A percentile compares a stretch with the other conserved stretches of the same genome.
These are phyloP conservation scores for Amiota minor DNA, from an alignment of 2,888 invertebrate species.

Conservation along the genomic window DNA sequence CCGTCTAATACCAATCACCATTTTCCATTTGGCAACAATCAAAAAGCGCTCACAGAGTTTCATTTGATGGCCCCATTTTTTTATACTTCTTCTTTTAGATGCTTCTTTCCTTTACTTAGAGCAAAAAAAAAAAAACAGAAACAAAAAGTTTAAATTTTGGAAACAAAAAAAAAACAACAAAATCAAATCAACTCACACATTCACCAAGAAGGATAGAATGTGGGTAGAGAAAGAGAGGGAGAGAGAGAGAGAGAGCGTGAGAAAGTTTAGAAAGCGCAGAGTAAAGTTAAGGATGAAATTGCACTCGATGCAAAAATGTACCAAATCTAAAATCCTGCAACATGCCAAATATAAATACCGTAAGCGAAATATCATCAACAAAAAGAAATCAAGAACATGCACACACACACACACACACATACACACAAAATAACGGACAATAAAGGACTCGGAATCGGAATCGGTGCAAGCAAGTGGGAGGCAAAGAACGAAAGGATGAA, in stretches of 20 bases:
- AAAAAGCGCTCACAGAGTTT: constrained; percentile 1
- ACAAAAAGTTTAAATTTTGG: constrained; percentile 37
- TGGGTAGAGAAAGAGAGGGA: background rate
- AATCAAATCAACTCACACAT: constrained; percentile 30
- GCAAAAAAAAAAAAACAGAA: constrained; percentile 1
- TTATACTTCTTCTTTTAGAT: background rate
- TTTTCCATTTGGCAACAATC: constrained; percentile 24
- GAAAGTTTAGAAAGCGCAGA: background rate
- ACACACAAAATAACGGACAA: too few species aligned
- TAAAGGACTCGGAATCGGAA: too few species aligned
- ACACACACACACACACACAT: too few species aligned
- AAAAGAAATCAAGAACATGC: background rate
- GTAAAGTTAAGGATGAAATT: background rate
- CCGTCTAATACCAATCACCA: background rate
- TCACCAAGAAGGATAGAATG: background rate
- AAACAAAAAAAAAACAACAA: constrained; percentile 38
- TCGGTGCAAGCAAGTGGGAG: too few species aligned
- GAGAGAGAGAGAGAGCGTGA: background rate
- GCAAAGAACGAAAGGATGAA: too few species aligned
- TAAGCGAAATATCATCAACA: background rate
- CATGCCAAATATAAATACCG: constrained; percentile 6
- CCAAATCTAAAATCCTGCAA: constrained; percentile 13
- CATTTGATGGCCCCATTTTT: constrained; percentile 13
- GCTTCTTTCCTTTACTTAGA: background rate
- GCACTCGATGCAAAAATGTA: constrained; percentile 24